Base-by-base conservation (phyloP, 2,113 vertebrate genomes). In the Rhinolophus sinicus region DNA sequence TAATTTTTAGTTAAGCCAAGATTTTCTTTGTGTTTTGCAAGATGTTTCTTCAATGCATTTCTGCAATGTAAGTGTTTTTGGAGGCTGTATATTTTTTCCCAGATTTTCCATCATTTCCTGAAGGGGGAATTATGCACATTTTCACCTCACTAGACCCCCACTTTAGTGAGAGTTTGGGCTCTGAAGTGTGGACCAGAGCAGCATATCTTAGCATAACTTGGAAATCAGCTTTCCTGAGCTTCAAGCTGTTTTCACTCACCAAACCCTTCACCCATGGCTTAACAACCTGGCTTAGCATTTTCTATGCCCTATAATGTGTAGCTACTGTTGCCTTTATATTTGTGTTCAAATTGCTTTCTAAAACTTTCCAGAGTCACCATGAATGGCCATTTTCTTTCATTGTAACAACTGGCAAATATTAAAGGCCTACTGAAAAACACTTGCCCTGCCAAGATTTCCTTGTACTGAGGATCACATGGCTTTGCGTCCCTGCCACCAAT, bases 11-110 rank as follows among this genome's bases (percentile, higher is more conserved):
- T 30, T 44, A 89, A 91, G 83, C 67, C 47, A 97, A 95, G 40
- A 77, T 56, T 84, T 93, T 89, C 70, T 88, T 93, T 92, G 56
- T 82, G 44, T 78, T 95, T n/a, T 93, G 73, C 62, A 38, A 93
- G 69, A 75, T 38, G 95, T 91, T 83, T 96, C 64, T 86, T 83
- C 21, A 95, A 87, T 64, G 21, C 6, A 62, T 65, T 83, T 92
- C 44, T 75, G 38, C 2, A 38, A 3, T 44, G 54, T n/a, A 80
- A 92, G 26, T 65, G 87, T 62, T 89, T 96, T 83, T 44, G 81
- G 30, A 65, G 93, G 44, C 30, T 89, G 35, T 56, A 22, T 22
- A 30, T 28, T 52, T 54, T 69, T 35, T 2, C 38, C 50, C 28
- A 86, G 52, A 73, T 85, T 89, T 88, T 73, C 18, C 44, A 54